Base-by-base conservation (phyloP, 2,797 vertebrate species). In the Danio albolineatus region DNA sequence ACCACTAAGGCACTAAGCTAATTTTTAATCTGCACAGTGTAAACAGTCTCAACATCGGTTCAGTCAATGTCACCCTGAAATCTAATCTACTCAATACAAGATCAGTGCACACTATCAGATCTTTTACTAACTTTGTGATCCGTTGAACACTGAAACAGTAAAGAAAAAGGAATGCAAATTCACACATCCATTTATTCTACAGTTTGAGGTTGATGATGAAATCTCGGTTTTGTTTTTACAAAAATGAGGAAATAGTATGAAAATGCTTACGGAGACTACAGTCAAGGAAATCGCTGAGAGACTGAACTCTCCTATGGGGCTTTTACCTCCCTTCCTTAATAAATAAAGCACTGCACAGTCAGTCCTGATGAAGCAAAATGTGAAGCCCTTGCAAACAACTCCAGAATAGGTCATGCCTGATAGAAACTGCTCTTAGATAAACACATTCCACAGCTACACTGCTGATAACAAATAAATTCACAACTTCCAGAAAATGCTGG, bases 331-430 rank as follows among this genome's bases (percentile, higher is more conserved):
- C 21, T 79, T 73, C 39, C 59, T 65, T 10, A 41, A 44, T 54
- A 64, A 73, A 64, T 54, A 64, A 73, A 64, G 49, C 14, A n/a
- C 7, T 62, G 56, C 46, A 7, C 10, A 28, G 57, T 71, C 57
- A 70, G 48, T 64, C 60, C 77, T 73, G 77, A 79, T 14, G 4
- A 73, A 54, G 69, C 67, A 54, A 21, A 54, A 72, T 49, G 5
- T 7, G 57, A 67, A 4, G 14, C 8, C 61, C 46, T 65, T 2
- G 41, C 48, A 76, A 54, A 76, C n/a, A 67, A 36, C 19, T 59
- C 19, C 53, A 57, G 38, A 41, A 28, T 1, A 43, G 59, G 38
- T 21, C 36, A 76, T 39, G 28, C 59, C 41, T 21, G 2, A 60
- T 36, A 60, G 10, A 56, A 28, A 57, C 6, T 17, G 2, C 19